Evolutionary conservation across 2,797 vertebrate species (phyloP), one percentile per base, ranked within the genome.

Genomic region (Halcyon leucocephala): DNA sequence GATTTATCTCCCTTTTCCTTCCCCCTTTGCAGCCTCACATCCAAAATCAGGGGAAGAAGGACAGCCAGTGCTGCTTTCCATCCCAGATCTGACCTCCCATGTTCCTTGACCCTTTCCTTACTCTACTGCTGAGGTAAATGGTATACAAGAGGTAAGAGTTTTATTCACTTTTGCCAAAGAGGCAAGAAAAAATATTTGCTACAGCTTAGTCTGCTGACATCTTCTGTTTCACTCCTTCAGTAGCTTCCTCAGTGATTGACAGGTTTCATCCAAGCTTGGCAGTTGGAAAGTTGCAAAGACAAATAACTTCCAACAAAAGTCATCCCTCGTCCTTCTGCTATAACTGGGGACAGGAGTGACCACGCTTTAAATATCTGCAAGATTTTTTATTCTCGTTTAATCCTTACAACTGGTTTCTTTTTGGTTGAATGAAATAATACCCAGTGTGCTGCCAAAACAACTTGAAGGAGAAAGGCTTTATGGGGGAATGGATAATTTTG

Each of bases 1-100:
- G 48, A 37, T 31, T 17, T 82, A 42, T 51, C 82, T 66, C 55
- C 46, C 33, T 92, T 94, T 89, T 93, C 46, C 28, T 95, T 79
- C 37, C 39, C 66, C 16, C 19, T 76, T 82, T 65, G 54, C 33
- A 78, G n/a, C n/a, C n/a, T 94, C 22, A 8, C 31, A 84, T 93
- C 31, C 46, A 96, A 62, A 84, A 82, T 39, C 0, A 73, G 26
- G 44, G n/a, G 49, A 82, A 81, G 76, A 72, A 80, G 54, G 77
- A 58, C 31, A 86, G 39, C n/a, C 31, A 69, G 25, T 8, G 39
- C 42, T 90, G 21, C 18, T 18, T 31, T 84, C 22, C 37, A 67
- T 65, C 42, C 54, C 58, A 70, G 42, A 78, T 66, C 71, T 70
- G 77, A 88, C 58, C 73, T 92, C 62, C 39, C 41, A 44, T 0